Base-by-base conservation (phyloP, 2,888 invertebrate genomes). In the Ophioninae sp. region DNA sequence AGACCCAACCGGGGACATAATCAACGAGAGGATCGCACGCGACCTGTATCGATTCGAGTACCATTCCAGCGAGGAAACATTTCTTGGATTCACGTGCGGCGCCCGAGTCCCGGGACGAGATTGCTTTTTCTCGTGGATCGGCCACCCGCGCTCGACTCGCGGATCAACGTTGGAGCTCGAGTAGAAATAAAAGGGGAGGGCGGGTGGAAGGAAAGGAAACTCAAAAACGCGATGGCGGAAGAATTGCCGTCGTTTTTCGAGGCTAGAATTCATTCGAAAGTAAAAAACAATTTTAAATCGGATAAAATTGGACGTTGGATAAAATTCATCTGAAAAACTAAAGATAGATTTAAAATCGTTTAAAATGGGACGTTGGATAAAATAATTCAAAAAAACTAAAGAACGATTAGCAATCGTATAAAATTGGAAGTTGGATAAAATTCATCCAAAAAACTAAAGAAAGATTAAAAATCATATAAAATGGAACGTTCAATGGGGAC, bases 241-340 rank as follows among this genome's bases (percentile, higher is more conserved):
- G 7, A 17, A n/a, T n/a, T 37, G 37, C 17, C 58, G 58, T 20
- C 65, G 73, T 81, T 84, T 87, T 88, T 87, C 86, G 76, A 79
- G 86, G 85, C 81, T 81, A 85, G 83, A 87, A n/a, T n/a, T n/a
- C n/a, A n/a, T n/a, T n/a, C n/a, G n/a, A n/a, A n/a, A n/a, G n/a
- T n/a, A n/a, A 44, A 44, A 8, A 44, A 44, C 44, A 10, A 13
- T 41, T 41, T 6, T 10, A 41, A 44, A 44, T 44, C 10, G 9
- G 9, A 44, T 44, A 7, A 44, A 13, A 44, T 44, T 13, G 44
- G 13, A 10, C 13, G 13, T 44, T 13, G 13, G 13, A 7, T 44
- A 0, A 44, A 44, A 44, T 10, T 44, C 9, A 41, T 41, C 0
- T 2, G 0, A 41, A 41, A 41, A 2, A 44, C 0, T n/a, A n/a